Evolutionary conservation across 2,888 invertebrate genomes (phyloP).

Genomic region (Neocrepidodera transversa): DNA sequence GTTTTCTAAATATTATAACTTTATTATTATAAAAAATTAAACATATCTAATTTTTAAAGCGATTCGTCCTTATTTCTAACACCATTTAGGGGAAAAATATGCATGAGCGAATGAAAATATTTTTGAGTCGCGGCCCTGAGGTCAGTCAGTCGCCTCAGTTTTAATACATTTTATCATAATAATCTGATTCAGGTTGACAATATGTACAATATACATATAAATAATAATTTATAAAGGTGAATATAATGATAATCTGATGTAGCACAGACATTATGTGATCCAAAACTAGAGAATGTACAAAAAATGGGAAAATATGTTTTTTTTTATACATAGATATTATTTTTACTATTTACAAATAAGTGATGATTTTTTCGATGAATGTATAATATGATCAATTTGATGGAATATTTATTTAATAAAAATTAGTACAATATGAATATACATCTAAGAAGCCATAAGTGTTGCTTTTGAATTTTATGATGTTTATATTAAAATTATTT

Average conservation of each 20-base stretch:
- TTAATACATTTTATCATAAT: constrained; percentile 47
- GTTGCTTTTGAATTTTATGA: background rate
- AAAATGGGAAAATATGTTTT: constrained; percentile 7
- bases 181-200: constrained; percentile 55
- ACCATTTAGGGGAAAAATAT: too few relatives aligned
- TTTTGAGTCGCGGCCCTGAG: constrained; percentile 49
- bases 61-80: too few relatives aligned
- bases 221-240: constrained; percentile 53
- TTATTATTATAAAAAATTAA: too few relatives aligned
- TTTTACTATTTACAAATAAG: constrained; percentile 3
- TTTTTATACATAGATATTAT: background rate
- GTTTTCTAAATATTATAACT: too few relatives aligned
- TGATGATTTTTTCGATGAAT: background rate
- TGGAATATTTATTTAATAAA: background rate
- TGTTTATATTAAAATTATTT: background rate
- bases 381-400: background rate
- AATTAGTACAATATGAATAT: background rate
- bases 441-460: background rate
- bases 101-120: constrained; percentile 31
- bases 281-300: constrained; percentile 23
- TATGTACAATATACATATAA: constrained; percentile 58
- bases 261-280: constrained; percentile 33
- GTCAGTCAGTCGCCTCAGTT: constrained; percentile 49
- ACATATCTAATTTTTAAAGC: too few relatives aligned
- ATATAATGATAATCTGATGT: constrained; percentile 46